Evolutionary conservation across 2,888 invertebrate genomes (phyloP), one percentile per base, ranked within the genome.

Genomic region (Caenorhabditis sp.): DNA sequence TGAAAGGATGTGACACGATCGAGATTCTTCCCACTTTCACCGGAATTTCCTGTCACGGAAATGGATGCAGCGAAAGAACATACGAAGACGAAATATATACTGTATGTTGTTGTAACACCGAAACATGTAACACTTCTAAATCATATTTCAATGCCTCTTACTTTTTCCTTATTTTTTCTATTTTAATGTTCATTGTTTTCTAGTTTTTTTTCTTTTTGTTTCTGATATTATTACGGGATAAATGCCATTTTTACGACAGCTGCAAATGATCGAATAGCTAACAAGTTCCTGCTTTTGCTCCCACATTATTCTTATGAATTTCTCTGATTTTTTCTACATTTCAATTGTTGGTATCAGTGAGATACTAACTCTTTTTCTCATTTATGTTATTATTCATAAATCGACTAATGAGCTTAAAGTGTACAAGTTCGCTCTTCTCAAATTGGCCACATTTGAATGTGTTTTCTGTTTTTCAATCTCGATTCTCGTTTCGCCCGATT

Each of bases 21-120:
- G 21, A 51, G 4, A 21, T 75, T 1, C 19, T 55, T 0, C 69
- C 69, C 6, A 54, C 67, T 57, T 69, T 58, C 43, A 53, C 49
- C 1, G 73, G 73, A 43, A 31, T 73, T 37, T 65, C 53, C 4
- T 73, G 73, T 62, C 64, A 72, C 61, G 73, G 68, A 50, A 66
- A 58, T 21, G 73, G 73, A 8, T 73, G 73, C 31, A 21, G 65
- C 6, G 73, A 73, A 37, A 37, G 66, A 51, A 24, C 62, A 1
- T 62, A 68, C 53, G 69, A 62, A 23, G 69, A 75, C 59, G 75
- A 75, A 54, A 64, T 75, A 27, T 75, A 75, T 58, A 69, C 64
- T 23, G 75, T 75, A 10, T 75, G 75, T 51, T 75, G 75, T 54
- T 75, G 75, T 23, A 62, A 75, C 49, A 51, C 70, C 1, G 75